These are phyloP conservation scores for Lissonota sp. DNA, from an alignment of 2,888 invertebrate genomes.

Conservation along the genomic window DNA sequence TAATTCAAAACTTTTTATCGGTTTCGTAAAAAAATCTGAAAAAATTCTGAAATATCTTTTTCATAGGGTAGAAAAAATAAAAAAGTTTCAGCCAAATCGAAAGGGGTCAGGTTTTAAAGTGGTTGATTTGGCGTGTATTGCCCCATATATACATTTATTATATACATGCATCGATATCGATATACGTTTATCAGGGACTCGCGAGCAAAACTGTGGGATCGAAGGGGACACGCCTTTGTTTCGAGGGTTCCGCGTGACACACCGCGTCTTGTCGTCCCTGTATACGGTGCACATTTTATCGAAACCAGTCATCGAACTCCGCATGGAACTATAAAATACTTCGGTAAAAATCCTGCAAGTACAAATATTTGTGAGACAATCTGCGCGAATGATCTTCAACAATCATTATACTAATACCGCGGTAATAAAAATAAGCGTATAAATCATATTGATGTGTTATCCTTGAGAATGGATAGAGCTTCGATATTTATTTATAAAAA, in stretches of 20 bases:
- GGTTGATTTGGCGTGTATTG: too few species aligned
- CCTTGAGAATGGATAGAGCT: constrained; percentile 25
- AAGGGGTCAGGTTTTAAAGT: too few species aligned
- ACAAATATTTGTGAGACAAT: constrained; percentile 18
- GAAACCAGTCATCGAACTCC: constrained; percentile 20
- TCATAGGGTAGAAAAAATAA: too few species aligned
- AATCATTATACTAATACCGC: background rate
- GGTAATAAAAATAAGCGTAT: constrained; percentile 19
- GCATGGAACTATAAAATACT: background rate
- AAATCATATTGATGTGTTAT: constrained; percentile 28
- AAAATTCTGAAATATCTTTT: too few species aligned
- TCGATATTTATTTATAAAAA: constrained; percentile 10
- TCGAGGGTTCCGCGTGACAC: constrained; percentile 1
- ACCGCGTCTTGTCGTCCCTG: background rate
- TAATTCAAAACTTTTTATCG: too few species aligned
- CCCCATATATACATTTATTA: background rate
- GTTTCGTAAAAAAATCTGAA: too few species aligned
- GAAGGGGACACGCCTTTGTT: constrained; percentile 31
- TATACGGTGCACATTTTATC: constrained; percentile 14
- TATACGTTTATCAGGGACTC: background rate
- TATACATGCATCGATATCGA: background rate
- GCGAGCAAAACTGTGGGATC: constrained; percentile 18
- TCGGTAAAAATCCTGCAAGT: background rate
- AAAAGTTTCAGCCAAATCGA: too few species aligned
- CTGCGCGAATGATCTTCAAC: constrained; percentile 18